Evolutionary conservation across 2,113 vertebrate species (phyloP).

Genomic region (Stictonetta naevosa): DNA sequence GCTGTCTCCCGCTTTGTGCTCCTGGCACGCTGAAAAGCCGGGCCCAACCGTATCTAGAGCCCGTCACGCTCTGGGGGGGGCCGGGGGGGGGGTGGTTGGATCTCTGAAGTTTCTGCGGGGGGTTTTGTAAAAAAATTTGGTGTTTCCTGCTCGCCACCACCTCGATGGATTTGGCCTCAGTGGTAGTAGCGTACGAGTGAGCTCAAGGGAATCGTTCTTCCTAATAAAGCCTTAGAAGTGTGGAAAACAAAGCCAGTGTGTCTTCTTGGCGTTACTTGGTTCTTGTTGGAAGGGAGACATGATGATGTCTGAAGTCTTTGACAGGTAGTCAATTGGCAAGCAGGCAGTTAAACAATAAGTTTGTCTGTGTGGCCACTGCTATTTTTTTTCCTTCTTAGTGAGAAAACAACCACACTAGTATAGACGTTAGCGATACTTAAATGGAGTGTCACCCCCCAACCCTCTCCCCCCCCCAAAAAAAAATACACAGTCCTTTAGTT

Average conservation of each 20-base stretch:
- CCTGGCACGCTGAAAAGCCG: too few relatives aligned
- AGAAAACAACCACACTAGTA: not conserved
- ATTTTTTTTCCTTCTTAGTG: not conserved
- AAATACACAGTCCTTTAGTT: not conserved
- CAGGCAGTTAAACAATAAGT: not conserved
- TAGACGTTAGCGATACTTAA: not conserved
- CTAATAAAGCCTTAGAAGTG: not conserved
- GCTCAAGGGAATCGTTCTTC: not conserved
- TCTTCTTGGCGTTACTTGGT: not conserved
- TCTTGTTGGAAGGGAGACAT: not conserved
- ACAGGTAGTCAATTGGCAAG: too few relatives aligned
- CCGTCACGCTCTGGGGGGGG: fast-evolving
- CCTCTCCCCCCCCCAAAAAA: too few relatives aligned
- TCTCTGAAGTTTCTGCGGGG: not conserved
- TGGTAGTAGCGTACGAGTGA: fast-evolving
- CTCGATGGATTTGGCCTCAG: not conserved
- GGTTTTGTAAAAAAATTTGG: not conserved
- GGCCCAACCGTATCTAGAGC: too few relatives aligned
- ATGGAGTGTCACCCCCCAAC: too few relatives aligned
- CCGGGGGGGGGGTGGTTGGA: too few relatives aligned
- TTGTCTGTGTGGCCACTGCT: fast-evolving
- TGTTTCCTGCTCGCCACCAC: too few relatives aligned
- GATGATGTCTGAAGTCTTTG: not conserved
- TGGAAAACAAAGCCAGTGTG: fast-evolving
- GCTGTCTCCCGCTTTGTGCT: too few relatives aligned